phyloP scores from a whole-genome alignment of 2,113 vertebrate species.

The Lathamus discolor region DNA sequence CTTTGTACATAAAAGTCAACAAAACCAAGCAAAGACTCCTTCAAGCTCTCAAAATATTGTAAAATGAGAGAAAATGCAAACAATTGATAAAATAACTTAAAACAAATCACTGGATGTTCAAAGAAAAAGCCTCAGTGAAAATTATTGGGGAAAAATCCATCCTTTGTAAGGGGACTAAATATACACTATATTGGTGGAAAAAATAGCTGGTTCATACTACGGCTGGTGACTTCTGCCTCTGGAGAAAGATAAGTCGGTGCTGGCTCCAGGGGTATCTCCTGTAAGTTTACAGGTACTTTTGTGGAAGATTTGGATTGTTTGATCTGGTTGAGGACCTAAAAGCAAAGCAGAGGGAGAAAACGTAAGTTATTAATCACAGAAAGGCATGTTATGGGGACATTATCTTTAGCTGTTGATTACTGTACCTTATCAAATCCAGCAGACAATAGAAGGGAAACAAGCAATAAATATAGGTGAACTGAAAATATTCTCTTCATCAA shows the following conservation, averaged over 20 bases:
- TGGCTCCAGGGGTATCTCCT: constrained; percentile 63
- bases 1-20: fast-evolving
- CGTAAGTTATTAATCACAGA: not conserved
- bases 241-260: constrained; percentile 62
- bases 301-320: constrained; percentile 66
- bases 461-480: not conserved
- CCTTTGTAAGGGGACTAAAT: not conserved
- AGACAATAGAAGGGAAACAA: not conserved
- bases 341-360: not conserved
- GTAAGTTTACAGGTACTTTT: constrained; percentile 51
- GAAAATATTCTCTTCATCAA: not conserved
- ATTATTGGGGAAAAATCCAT: not conserved
- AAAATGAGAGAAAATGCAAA: not conserved
- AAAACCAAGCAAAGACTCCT: not conserved
- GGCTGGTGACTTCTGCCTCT: constrained; percentile 71
- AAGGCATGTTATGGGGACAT: not conserved
- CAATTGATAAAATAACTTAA: not conserved
- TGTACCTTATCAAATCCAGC: not conserved
- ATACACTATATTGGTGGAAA: not conserved
- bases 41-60: not conserved
- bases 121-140: not conserved
- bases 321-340: constrained; percentile 71
- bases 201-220: constrained; percentile 69
- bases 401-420: not conserved
- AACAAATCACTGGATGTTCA: not conserved